A percentile compares a stretch with the other conserved stretches of the same genome.
Conservation (phyloP, 2,888 invertebrate species). For the Mayetiola destructor region DNA sequence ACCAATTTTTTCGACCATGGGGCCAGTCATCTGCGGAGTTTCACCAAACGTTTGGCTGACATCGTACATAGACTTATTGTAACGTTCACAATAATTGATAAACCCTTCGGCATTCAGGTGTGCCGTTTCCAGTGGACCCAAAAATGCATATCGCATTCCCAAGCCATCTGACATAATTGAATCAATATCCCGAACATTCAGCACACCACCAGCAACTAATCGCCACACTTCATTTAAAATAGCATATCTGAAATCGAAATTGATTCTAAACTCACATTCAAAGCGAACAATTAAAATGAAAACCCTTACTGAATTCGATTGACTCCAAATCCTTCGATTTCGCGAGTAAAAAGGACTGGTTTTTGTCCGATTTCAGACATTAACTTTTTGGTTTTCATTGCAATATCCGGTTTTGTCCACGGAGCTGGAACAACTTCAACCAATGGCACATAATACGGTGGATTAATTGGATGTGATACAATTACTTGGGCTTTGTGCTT, state of each 20-base stretch:
- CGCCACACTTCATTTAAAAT: conserved; percentile 87
- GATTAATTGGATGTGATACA: conserved; percentile 91
- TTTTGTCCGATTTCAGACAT: conserved; percentile 85
- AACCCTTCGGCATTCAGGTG: conserved; percentile 88
- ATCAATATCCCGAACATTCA: conserved; percentile 78
- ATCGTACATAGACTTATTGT: conserved; percentile 43
- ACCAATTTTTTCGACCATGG: conserved; percentile 49
- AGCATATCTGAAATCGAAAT: conserved; percentile 51
- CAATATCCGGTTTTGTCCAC: conserved; percentile 72
- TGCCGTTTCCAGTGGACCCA: conserved; percentile 85
- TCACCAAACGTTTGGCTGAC: conserved; percentile 62
- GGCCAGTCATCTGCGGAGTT: conserved; percentile 56
- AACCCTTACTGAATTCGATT: conserved; percentile 75
- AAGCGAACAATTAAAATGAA: conserved; percentile 9
- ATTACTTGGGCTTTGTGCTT: conserved; percentile 49
- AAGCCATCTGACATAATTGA: conserved; percentile 88
- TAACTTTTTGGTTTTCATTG: conserved; percentile 52
- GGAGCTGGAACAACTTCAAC: conserved; percentile 91
- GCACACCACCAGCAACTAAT: conserved; percentile 67
- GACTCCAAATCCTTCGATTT: conserved; percentile 83
- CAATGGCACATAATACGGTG: conserved; percentile 88
- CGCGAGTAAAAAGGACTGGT: conserved; percentile 71
- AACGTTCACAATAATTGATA: conserved; percentile 46
- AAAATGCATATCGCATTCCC: conserved; percentile 89
- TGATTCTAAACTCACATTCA: background rate